Percentiles rank a stretch among this genome's conserved stretches.
Evolutionary conservation across 2,888 invertebrate genomes (phyloP).

Genomic region (Heliconius ethilla): DNA sequence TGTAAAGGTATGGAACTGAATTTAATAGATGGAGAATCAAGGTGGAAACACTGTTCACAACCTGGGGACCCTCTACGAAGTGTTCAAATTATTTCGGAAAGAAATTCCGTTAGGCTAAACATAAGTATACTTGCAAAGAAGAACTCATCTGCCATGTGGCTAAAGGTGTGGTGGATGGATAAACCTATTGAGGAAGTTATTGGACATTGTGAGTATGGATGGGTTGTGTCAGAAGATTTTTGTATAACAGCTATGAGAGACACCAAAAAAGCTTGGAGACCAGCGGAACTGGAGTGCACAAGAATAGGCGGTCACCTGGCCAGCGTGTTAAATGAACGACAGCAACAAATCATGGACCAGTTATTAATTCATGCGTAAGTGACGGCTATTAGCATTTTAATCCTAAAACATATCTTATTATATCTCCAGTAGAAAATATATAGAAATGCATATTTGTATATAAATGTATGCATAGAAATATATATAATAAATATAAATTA

Average conservation of each 20-base stretch:
- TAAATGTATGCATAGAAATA: too few species aligned
- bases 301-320: conserved; percentile 85
- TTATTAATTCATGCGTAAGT: conserved; percentile 85
- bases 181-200: conserved; percentile 83
- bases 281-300: conserved; percentile 85
- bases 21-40: conserved; percentile 81
- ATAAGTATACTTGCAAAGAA: conserved; percentile 70
- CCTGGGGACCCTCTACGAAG: conserved; percentile 81
- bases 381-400: not conserved
- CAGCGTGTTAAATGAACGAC: conserved; percentile 84
- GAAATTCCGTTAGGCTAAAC: conserved; percentile 79
- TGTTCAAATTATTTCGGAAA: conserved; percentile 83
- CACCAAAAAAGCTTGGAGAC: conserved; percentile 83
- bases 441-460: too few species aligned
- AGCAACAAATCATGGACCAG: conserved; percentile 84
- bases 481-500: not conserved
- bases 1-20: conserved; percentile 83
- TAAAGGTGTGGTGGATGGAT: conserved; percentile 85
- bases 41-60: conserved; percentile 83
- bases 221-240: conserved; percentile 85
- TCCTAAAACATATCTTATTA: not conserved
- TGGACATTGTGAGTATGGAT: conserved; percentile 86
- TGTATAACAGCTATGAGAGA: conserved; percentile 84
- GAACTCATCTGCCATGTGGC: conserved; percentile 74
- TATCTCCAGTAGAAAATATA: not conserved